Conservation (phyloP, 2,888 invertebrate species). For the Leptogaster cylindrica region DNA sequence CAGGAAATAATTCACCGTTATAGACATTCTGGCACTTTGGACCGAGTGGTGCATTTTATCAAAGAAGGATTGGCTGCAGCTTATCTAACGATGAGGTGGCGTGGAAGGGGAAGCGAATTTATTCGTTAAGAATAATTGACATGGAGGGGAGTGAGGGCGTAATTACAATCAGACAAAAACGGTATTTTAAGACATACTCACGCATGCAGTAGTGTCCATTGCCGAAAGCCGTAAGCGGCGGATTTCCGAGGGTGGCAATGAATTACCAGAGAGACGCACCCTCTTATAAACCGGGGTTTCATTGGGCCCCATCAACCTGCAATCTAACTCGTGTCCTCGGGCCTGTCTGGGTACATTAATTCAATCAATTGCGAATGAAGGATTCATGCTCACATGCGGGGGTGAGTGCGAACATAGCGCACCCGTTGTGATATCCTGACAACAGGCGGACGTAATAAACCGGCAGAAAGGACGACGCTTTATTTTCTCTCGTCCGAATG, state of each 20-base stretch:
- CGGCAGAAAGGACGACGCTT: no score
- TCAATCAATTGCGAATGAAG: slow-evolving; percentile 6
- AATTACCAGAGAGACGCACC: slow-evolving; percentile 1
- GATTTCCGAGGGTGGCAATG: slow-evolving; percentile 11
- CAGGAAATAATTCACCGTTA: no score
- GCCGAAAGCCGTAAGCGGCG: no score
- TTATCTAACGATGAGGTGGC: no score
- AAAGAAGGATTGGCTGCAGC: no score
- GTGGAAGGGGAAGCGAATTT: slow-evolving; percentile 5
- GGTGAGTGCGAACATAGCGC: background rate
- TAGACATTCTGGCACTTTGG: no score
- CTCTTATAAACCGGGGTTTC: background rate
- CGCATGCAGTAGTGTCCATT: no score
- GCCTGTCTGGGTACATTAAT: slow-evolving; percentile 15
- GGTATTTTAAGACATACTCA: background rate
- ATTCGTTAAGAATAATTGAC: slow-evolving; percentile 11
- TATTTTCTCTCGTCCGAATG: no score
- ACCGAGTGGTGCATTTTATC: no score
- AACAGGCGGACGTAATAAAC: no score
- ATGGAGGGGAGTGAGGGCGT: slow-evolving; percentile 1
- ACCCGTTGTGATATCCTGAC: background rate
- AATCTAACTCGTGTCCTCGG: no score
- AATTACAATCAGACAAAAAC: background rate
- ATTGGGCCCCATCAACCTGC: no score
- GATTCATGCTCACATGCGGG: background rate